Evolutionary conservation across 2,113 vertebrate species (phyloP), one percentile per base, ranked within the genome.

Genomic region (Mustela lutreola): DNA sequence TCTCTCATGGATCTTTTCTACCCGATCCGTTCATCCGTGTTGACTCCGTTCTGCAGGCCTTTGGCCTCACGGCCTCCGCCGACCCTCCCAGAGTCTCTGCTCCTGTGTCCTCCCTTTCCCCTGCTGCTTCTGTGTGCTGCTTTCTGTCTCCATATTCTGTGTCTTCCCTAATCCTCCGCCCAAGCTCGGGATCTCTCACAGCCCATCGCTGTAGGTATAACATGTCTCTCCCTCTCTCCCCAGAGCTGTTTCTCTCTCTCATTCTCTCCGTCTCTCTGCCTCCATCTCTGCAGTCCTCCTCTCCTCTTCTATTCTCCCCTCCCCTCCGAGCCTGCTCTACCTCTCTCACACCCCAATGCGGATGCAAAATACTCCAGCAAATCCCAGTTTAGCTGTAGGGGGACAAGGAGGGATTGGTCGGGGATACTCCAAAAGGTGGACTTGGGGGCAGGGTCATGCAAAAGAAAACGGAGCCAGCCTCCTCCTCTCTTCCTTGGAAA

Each of bases 401-500:
- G n/a, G 28, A 7, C 71, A 19, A 53, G 80, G 42, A 62, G 26
- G 81, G 92, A 21, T 36, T 31, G 63, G 86, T 33, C 91, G 65
- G 86, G 71, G 92, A 26, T 62, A 7, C 65, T 50, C 63, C 62
- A 12, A 86, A 91, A 87, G 79, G 62, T n/a, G 63, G 76, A 45
- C 70, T 85, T 36, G 48, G 21, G 26, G 84, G 3, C 1, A 36
- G 22, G 4, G 48, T 76, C 71, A 3, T 24, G 65, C 81, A 65
- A 93, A 76, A 95, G 62, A 26, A 24, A 94, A 76, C 65, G 3
- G 12, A 83, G 71, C 71, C 92, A 81, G 63, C 42, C 89, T 82
- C 24, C 53, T 97, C 62, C 58, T 86, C 86, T 82, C 95, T 93
- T 96, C 82, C 50, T 91, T 71, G 81, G 89, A 95, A 81, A 86